Evolutionary conservation across 2,888 invertebrate genomes (phyloP).

Genomic region (Eumacrocentrus americanus): DNA sequence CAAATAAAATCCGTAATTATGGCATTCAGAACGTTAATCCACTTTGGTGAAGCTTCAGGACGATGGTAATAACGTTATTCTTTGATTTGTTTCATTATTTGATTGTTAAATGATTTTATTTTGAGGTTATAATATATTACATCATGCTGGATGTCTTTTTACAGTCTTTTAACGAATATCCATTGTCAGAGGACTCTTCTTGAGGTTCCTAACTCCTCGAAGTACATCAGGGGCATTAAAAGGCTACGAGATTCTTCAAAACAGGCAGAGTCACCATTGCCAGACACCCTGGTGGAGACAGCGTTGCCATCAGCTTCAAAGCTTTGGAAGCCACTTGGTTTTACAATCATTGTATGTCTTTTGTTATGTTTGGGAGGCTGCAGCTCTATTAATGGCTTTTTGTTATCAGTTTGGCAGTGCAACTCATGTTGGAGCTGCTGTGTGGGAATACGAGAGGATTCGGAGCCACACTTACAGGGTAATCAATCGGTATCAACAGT

Average conservation of each 20-base stretch:
- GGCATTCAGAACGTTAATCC: slow-evolving; percentile 44
- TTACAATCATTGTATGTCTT: slow-evolving; percentile 69
- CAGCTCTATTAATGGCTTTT: too few species aligned
- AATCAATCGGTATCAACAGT: slow-evolving; percentile 40
- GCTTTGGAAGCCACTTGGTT: slow-evolving; percentile 69
- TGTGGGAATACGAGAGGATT: slow-evolving; percentile 86
- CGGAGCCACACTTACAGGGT: slow-evolving; percentile 48
- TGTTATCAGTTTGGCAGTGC: slow-evolving; percentile 70
- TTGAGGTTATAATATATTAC: slow-evolving; percentile 19
- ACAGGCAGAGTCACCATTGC: slow-evolving; percentile 26
- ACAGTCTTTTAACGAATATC: slow-evolving; percentile 47
- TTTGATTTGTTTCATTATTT: neutral
- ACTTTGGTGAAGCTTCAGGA: slow-evolving; percentile 39
- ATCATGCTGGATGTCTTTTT: slow-evolving; percentile 24
- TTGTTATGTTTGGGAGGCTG: neutral
- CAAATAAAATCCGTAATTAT: slow-evolving; percentile 34
- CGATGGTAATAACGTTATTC: slow-evolving; percentile 45
- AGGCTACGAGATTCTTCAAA: slow-evolving; percentile 34
- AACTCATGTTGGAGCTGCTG: slow-evolving; percentile 76
- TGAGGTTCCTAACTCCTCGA: slow-evolving; percentile 37
- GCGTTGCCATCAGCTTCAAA: slow-evolving; percentile 61
- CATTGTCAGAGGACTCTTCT: slow-evolving; percentile 40
- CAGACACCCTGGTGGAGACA: slow-evolving; percentile 54
- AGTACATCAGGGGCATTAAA: slow-evolving; percentile 43
- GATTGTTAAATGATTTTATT: neutral